Conservation (phyloP, 2,888 invertebrate species). For the Lutraria lutraria region DNA sequence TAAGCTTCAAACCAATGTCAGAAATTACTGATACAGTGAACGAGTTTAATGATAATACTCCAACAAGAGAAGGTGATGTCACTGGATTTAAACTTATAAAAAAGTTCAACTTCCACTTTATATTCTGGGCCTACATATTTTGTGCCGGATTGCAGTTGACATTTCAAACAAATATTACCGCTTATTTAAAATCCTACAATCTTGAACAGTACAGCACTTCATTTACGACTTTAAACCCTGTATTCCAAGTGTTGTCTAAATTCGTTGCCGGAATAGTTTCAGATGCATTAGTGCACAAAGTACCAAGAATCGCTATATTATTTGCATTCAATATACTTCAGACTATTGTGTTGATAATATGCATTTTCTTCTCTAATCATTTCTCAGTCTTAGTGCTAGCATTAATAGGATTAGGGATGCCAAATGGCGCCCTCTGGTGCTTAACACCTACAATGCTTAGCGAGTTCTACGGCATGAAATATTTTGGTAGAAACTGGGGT, state of each 20-base stretch:
- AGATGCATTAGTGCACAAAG: slow-evolving; percentile 72
- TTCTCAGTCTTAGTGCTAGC: slow-evolving; percentile 71
- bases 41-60: slow-evolving; percentile 33
- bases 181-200: slow-evolving; percentile 78
- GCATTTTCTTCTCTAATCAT: slow-evolving; percentile 75
- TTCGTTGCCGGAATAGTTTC: slow-evolving; percentile 77
- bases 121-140: slow-evolving; percentile 78
- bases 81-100: slow-evolving; percentile 74
- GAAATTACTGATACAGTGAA: slow-evolving; percentile 41
- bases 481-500: slow-evolving; percentile 81
- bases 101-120: slow-evolving; percentile 77
- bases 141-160: slow-evolving; percentile 79
- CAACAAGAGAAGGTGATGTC: slow-evolving; percentile 64
- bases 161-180: slow-evolving; percentile 77
- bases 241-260: slow-evolving; percentile 77
- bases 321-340: slow-evolving; percentile 74
- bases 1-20: slow-evolving; percentile 19
- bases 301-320: slow-evolving; percentile 75
- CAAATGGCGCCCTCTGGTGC: slow-evolving; percentile 81
- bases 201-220: slow-evolving; percentile 75
- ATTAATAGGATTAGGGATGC: slow-evolving; percentile 75
- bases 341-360: slow-evolving; percentile 74
- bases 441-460: slow-evolving; percentile 81
- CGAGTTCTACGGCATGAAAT: slow-evolving; percentile 80
- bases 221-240: slow-evolving; percentile 76